Evolutionary conservation across 2,888 invertebrate species (phyloP).

Genomic region (Neocrepidodera transversa): DNA sequence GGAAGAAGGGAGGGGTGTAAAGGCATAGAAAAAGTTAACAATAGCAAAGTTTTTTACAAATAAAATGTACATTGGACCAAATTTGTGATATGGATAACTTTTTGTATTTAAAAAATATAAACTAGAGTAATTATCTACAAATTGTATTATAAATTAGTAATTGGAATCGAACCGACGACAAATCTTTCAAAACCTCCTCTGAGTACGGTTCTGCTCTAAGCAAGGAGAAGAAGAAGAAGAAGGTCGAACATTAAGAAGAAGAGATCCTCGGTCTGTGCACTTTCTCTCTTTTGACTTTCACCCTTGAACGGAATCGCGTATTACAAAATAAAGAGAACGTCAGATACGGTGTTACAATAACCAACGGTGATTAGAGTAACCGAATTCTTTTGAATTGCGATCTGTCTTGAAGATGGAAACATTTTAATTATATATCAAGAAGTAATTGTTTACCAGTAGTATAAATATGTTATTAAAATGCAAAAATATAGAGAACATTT

Average conservation of each 20-base stretch:
- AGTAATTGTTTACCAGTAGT: background rate
- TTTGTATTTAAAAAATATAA: no score
- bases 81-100: no score
- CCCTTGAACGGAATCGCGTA: constrained; percentile 52
- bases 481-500: no score
- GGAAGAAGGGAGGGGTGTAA: no score
- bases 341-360: constrained; percentile 16
- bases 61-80: no score
- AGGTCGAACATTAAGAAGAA: constrained; percentile 1
- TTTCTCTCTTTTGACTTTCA: constrained; percentile 54
- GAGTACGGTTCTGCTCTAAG: background rate
- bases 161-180: no score
- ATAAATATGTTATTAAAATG: no score
- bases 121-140: no score
- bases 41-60: no score
- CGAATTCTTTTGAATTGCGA: constrained; percentile 5
- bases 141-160: no score
- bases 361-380: constrained; percentile 4
- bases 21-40: no score
- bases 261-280: constrained; percentile 28
- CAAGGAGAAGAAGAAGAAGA: background rate
- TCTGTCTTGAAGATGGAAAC: background rate
- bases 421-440: background rate
- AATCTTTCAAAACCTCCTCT: no score
- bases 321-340: constrained; percentile 50